Conservation (phyloP, 2,888 invertebrate species). For the Micropterix aruncella region DNA sequence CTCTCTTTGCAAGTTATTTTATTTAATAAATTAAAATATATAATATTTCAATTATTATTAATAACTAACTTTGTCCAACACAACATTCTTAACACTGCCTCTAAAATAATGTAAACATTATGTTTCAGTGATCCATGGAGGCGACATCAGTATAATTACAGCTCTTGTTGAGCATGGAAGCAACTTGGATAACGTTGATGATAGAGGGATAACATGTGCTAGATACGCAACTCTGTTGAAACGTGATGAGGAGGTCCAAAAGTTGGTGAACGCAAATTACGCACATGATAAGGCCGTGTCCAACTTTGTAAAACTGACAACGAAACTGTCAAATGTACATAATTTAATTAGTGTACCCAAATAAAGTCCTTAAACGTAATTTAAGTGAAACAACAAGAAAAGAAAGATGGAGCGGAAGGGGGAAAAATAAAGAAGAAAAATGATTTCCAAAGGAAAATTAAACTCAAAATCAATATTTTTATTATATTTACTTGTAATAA, state of each 20-base stretch:
- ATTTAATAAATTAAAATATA: no score
- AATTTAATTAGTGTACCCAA: constrained; percentile 17
- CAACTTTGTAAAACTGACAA: constrained; percentile 28
- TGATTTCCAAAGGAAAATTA: no score
- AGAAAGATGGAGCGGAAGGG: no score
- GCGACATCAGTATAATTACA: constrained; percentile 23
- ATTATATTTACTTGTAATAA: no score
- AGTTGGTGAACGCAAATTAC: constrained; percentile 24
- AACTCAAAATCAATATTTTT: no score
- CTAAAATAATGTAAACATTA: not conserved
- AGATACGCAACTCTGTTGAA: not conserved
- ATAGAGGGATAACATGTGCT: constrained; percentile 3
- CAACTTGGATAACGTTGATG: constrained; percentile 14
- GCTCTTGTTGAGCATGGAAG: constrained; percentile 31
- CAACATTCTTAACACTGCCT: no score
- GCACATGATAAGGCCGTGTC: constrained; percentile 22
- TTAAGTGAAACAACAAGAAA: no score
- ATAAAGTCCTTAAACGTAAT: no score
- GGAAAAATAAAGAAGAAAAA: no score
- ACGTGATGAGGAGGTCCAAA: constrained; percentile 22
- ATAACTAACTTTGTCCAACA: no score
- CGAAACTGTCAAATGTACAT: constrained; percentile 27
- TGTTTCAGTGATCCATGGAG: constrained; percentile 30
- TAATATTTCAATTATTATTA: no score
- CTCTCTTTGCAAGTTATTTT: no score